Evolutionary conservation across 2,113 vertebrate genomes (phyloP).

Genomic region (Perca fluviatilis): DNA sequence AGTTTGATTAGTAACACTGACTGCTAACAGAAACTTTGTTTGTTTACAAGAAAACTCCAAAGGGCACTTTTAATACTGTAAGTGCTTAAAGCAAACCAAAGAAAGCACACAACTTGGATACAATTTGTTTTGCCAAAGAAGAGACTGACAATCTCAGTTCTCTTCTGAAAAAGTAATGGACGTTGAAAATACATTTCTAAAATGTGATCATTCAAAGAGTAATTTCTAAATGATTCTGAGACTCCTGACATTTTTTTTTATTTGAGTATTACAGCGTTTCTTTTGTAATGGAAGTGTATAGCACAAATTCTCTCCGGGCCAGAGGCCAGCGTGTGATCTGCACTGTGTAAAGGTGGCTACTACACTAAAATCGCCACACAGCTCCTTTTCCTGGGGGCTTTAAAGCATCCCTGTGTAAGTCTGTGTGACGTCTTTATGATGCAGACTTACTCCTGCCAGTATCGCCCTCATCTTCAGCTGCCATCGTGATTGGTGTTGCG

Average conservation of each 20-base stretch:
- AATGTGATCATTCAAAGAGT: not conserved
- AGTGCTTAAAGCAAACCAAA: not conserved
- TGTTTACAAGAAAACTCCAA: constrained; percentile 29
- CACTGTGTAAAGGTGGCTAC: not conserved
- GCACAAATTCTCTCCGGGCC: not conserved
- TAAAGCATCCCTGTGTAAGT: not conserved
- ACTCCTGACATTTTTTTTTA: constrained; percentile 1
- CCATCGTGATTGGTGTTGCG: constrained; percentile 67
- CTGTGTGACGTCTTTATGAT: constrained; percentile 20
- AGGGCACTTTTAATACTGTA: not conserved
- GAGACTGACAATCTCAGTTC: no score
- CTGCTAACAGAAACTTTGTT: constrained; percentile 20
- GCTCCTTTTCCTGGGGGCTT: not conserved
- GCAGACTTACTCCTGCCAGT: constrained; percentile 90
- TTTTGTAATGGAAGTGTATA: not conserved
- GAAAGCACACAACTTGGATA: not conserved
- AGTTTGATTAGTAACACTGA: not conserved
- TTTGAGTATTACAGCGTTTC: not conserved
- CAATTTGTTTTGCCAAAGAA: not conserved
- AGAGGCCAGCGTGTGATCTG: not conserved
- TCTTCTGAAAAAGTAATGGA: not conserved
- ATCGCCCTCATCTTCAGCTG: constrained; percentile 85
- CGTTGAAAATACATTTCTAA: not conserved
- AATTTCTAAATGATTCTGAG: not conserved
- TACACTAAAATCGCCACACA: not conserved